A percentile compares a stretch with the other conserved stretches of the same genome.
Conservation (phyloP, 23 tunicate species). For the Diplosoma virens region DNA sequence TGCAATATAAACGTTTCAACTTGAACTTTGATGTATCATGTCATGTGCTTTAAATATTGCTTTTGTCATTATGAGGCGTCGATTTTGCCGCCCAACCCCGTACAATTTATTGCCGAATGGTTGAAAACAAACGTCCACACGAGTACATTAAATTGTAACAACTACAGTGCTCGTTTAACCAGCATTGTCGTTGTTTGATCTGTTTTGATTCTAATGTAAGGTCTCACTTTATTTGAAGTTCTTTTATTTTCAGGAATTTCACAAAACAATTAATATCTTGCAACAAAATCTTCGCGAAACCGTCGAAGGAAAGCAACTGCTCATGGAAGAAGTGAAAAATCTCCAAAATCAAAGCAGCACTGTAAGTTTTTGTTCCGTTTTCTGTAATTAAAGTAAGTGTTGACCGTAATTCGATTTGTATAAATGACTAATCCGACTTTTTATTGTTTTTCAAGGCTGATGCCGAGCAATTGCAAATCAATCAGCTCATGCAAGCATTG, state of each 20-base stretch:
- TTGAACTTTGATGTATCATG: no score
- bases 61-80: no score
- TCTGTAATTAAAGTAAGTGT: background rate
- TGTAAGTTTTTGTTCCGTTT: background rate
- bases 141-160: no score
- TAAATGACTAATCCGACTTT: no score
- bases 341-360: background rate
- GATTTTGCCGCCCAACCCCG: no score
- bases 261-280: slow-evolving; percentile 58
- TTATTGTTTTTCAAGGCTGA: background rate
- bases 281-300: slow-evolving; percentile 72
- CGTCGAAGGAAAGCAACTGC: slow-evolving; percentile 57
- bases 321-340: slow-evolving; percentile 53
- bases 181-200: no score
- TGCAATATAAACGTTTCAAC: no score
- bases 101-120: no score
- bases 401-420: background rate
- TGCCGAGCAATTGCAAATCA: background rate
- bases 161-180: no score
- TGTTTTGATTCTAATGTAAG: no score
- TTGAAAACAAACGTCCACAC: no score
- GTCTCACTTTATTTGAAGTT: background rate
- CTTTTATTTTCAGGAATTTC: slow-evolving; percentile 41
- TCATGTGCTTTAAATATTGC: no score
- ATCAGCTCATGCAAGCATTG: slow-evolving; percentile 15